A percentile compares a stretch with the other conserved stretches of the same genome.
These are phyloP conservation scores for Epicampocera succincta DNA, from an alignment of 2,888 invertebrate species.

Conservation along the genomic window DNA sequence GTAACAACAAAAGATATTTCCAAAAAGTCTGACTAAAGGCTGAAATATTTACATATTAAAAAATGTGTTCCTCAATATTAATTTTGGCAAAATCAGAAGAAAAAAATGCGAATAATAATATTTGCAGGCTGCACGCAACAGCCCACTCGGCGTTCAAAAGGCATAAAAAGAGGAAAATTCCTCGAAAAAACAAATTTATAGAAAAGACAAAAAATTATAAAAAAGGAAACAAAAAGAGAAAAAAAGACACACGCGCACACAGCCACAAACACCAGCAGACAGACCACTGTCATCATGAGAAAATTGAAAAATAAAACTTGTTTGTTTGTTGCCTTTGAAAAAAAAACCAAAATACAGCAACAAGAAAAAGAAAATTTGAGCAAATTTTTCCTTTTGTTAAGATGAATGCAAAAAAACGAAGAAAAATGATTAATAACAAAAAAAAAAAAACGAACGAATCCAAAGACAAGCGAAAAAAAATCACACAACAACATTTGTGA, in stretches of 20 bases:
- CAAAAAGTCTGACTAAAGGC: too few relatives aligned
- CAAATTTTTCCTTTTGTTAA: constrained; percentile 57
- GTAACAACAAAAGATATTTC: too few relatives aligned
- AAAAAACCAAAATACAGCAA: constrained; percentile 30
- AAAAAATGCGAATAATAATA: constrained; percentile 14
- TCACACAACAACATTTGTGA: constrained; percentile 15
- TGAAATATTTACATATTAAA: too few relatives aligned
- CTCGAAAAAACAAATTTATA: constrained; percentile 28
- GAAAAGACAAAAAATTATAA: constrained; percentile 22
- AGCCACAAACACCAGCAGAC: constrained; percentile 14
- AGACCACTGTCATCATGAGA: constrained; percentile 11
- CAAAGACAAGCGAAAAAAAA: constrained; percentile 30
- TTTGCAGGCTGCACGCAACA: constrained; percentile 61
- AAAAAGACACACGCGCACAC: not conserved
- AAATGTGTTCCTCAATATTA: constrained; percentile 16
- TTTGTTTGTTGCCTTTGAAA: not conserved
- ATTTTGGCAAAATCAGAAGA: constrained; percentile 15
- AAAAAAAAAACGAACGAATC: constrained; percentile 14
- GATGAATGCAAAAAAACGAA: constrained; percentile 54
- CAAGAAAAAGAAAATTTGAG: constrained; percentile 52
- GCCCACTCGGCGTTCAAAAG: constrained; percentile 35
- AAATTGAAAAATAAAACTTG: constrained; percentile 27
- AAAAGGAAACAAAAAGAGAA: constrained; percentile 13
- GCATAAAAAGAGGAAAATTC: constrained; percentile 44
- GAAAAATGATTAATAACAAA: constrained; percentile 38